Base-by-base conservation (phyloP, 2,113 vertebrate species). In the Numida meleagris region DNA sequence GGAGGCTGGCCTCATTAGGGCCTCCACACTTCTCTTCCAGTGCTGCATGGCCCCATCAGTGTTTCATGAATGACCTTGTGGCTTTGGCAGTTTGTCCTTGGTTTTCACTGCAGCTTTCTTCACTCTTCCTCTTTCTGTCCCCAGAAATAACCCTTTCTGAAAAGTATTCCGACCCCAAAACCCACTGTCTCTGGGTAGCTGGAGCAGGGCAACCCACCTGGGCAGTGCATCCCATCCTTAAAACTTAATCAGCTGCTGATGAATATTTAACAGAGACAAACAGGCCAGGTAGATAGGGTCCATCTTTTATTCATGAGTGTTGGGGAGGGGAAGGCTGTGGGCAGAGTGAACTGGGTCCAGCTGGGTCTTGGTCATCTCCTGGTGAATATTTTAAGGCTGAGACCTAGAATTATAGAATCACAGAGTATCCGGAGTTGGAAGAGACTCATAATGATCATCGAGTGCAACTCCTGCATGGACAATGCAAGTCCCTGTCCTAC, bases 221-320 rank as follows among this genome's bases (percentile, higher is more conserved):
- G 70, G 55, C 70, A 92, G 48, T 46, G 16, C 4, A 2, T 55
- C 85, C 76, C 89, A 94, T 96, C 84, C 94, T 97, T 89, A 97
- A 96, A 97, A 91, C 86, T 97, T 97, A 97, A 97, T 96, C 84
- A 97, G 96, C 91, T 81, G 23, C 43, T 3, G 3, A 95, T 96
- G 19, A 96, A 97, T 96, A 94, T 95, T 97, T 97, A 72, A 97
- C 9, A 10, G 87, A 57, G 89, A 97, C 96, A 97, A 97, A 97
- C 87, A 97, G 96, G 81, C 95, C 95, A 94, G 96, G 96, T 96
- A 94, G 87, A 81, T n/a, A 16, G 20, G 72, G 75, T 18, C 27
- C 45, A 95, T 97, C 21, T 83, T 93, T 96, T 95, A 97, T 97
- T 96, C 76, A 96, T 83, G 93, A 84, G 61, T 55, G 12, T 19